Base-by-base conservation (phyloP, 1,140 invertebrate species). In the Drosophila truncata region DNA sequence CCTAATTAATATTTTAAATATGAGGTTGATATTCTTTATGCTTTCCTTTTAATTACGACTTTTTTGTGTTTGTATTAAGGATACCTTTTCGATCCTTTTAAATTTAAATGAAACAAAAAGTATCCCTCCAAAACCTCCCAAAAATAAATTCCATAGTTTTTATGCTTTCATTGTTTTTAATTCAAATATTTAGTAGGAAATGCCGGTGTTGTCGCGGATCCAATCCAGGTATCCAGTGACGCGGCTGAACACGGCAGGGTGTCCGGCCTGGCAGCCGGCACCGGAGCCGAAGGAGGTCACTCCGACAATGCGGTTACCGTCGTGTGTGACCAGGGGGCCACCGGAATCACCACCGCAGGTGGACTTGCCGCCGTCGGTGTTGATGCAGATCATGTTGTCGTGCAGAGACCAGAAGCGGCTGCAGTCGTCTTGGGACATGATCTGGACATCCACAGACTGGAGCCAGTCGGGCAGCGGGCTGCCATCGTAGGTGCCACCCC, bases 281-380 rank as follows among this genome's bases (percentile, higher is more conserved):
- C 42, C 27, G 9, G 72, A 63, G 3, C 55, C 82, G 35, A 60
- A 69, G 57, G 80, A 79, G 57, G 82, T 42, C 64, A 82, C 66
- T 64, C 73, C 73, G 5, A 76, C 61, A 33, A 85, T 54, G 31
- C 70, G 60, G 58, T 69, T 64, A 41, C 79, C 58, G 13, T 84
- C 69, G 18, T 67, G 47, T 13, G 44, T 58, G 0, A 93, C 92
- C 64, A 95, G 74, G 11, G 93, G 93, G 33, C 94, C 94, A 54
- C 94, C 94, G 63, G 94, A 94, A 92, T 95, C 94, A 65, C 94
- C 94, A 46, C 85, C 73, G 75, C 91, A 92, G 18, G 91, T 92
- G 8, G 91, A 92, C 54, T 64, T 82, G 25, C 82, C 87, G 3
- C 69, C 57, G 7, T 71, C 58, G 23, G 84, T 85, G n/a, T 75